Conservation (phyloP, 2,797 vertebrate species). For the Leptatherina wallacei region DNA sequence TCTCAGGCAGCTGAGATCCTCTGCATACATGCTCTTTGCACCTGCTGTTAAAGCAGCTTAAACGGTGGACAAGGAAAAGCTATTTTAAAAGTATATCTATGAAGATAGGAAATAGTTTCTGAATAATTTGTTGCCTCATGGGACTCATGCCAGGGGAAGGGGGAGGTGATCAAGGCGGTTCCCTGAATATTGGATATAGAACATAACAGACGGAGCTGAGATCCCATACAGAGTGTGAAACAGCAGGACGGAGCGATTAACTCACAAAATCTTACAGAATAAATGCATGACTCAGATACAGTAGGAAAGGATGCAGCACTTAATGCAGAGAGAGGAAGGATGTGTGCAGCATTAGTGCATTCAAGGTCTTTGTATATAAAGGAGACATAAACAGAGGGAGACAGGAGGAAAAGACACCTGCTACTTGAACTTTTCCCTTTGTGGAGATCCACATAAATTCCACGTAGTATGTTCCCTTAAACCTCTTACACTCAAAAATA, state of each 20-base stretch:
- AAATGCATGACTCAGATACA: neutral
- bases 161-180: slow-evolving; percentile 11
- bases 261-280: slow-evolving; percentile 3
- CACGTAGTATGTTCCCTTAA: neutral
- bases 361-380: slow-evolving; percentile 4
- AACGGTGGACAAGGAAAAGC: slow-evolving; percentile 66
- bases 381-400: neutral
- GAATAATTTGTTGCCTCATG: slow-evolving; percentile 70
- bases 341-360: neutral
- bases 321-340: neutral
- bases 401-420: slow-evolving; percentile 3
- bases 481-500: neutral
- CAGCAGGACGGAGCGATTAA: neutral
- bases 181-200: slow-evolving; percentile 23
- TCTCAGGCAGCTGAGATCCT: slow-evolving; percentile 25
- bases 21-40: neutral
- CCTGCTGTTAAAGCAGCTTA: slow-evolving; percentile 53
- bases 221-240: slow-evolving; percentile 4
- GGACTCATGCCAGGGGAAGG: slow-evolving; percentile 1
- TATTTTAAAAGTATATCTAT: slow-evolving; percentile 69
- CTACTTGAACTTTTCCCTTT: neutral
- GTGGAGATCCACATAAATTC: neutral
- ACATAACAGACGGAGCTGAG: slow-evolving; percentile 14
- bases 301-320: neutral
- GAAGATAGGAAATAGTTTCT: slow-evolving; percentile 63